These are phyloP conservation scores for Drosophila kohkoa DNA, from an alignment of 1,140 invertebrate species.

Conservation along the genomic window DNA sequence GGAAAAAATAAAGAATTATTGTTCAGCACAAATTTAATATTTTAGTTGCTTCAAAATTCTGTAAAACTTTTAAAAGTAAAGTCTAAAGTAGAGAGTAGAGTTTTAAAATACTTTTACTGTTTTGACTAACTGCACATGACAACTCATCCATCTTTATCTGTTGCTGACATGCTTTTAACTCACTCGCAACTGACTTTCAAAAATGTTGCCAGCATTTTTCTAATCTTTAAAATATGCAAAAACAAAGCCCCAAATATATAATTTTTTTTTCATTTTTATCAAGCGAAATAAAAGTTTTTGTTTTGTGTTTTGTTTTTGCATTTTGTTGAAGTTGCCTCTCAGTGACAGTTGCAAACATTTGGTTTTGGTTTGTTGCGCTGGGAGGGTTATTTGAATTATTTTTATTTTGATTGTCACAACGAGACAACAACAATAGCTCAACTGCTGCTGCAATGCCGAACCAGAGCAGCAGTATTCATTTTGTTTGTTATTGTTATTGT, in stretches of 20 bases:
- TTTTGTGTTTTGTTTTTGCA: background rate
- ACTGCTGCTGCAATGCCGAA: conserved; percentile 45
- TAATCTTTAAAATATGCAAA: conserved; percentile 58
- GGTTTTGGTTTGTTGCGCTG: conserved; percentile 42
- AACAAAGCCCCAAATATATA: conserved; percentile 27
- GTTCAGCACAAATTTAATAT: no score
- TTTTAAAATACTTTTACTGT: background rate
- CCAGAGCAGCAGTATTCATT: conserved; percentile 51
- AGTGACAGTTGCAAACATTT: conserved; percentile 76
- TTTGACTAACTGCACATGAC: conserved; percentile 18
- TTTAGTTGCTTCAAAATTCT: no score
- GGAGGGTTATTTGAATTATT: conserved; percentile 52
- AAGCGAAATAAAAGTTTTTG: conserved; percentile 24
- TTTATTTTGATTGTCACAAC: conserved; percentile 74
- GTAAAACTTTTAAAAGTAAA: no score
- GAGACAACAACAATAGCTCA: conserved; percentile 12
- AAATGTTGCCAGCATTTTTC: conserved; percentile 30
- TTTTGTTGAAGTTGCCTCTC: conserved; percentile 23
- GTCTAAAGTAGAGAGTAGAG: no score
- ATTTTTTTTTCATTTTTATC: conserved; percentile 20
- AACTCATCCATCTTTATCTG: conserved; percentile 39
- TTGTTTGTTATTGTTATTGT: conserved; percentile 67
- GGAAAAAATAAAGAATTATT: background rate
- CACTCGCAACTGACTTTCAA: conserved; percentile 1
- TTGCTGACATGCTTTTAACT: conserved; percentile 36